phyloP scores from a whole-genome alignment of 2,797 vertebrate species.

The Mycteria americana region DNA sequence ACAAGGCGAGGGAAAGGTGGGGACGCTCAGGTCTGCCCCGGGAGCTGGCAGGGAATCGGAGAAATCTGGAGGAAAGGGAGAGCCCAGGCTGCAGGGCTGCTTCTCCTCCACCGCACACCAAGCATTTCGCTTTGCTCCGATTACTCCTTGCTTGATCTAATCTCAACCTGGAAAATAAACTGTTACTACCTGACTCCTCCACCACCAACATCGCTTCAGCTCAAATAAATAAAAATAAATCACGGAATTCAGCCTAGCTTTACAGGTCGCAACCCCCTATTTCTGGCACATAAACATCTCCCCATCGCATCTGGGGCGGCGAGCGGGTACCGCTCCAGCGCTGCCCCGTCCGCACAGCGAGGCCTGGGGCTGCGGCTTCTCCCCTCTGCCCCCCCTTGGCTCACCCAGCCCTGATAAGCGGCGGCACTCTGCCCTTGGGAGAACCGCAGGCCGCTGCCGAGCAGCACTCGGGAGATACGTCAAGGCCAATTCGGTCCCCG shows the following conservation, averaged over 20 bases:
- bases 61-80: not conserved
- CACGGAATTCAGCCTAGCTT: not conserved
- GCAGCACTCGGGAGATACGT: not conserved
- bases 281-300: not conserved
- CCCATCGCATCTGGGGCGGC: accelerated
- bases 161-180: not conserved
- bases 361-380: not conserved
- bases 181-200: not conserved
- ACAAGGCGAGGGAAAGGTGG: not conserved
- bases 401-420: not conserved
- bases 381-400: not conserved
- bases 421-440: not conserved
- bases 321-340: accelerated
- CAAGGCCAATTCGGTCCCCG: not conserved
- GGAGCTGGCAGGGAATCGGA: not conserved
- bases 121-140: not conserved
- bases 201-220: not conserved
- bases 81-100: not conserved
- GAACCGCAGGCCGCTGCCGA: not conserved
- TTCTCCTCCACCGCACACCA: not conserved
- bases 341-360: accelerated
- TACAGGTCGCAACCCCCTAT: accelerated
- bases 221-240: not conserved
- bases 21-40: not conserved
- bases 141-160: not conserved